Evolutionary conservation across 2,113 vertebrate species (phyloP).

Genomic region (Etheostoma cragini): DNA sequence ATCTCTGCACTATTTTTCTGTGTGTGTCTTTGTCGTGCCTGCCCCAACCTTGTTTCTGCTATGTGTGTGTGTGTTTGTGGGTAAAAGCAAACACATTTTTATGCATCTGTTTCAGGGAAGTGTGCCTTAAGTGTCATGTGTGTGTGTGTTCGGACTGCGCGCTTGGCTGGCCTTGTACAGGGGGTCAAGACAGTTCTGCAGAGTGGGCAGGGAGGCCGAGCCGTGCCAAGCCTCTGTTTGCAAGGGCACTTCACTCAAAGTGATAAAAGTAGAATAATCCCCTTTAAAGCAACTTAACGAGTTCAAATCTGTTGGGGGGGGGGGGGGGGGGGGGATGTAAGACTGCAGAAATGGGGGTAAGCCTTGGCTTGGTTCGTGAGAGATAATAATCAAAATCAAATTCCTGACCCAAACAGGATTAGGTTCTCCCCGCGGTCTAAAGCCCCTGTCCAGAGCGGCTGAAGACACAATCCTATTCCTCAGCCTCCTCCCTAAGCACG

Average conservation of each 20-base stretch:
- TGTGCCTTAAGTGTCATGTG: constrained; percentile 61
- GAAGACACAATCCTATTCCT: constrained; percentile 82
- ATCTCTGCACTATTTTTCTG: constrained; percentile 63
- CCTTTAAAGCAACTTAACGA: constrained; percentile 82
- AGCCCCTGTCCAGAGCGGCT: constrained; percentile 75
- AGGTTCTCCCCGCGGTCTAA: constrained; percentile 75
- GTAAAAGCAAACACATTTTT: constrained; percentile 21
- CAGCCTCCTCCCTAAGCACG: constrained; percentile 50
- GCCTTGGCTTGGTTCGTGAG: constrained; percentile 74
- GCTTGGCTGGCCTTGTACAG: constrained; percentile 55
- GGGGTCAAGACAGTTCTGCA: constrained; percentile 67
- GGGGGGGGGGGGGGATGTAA: constrained; percentile 52
- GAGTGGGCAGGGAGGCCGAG: constrained; percentile 52
- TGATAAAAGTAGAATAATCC: constrained; percentile 85
- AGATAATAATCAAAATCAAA: constrained; percentile 87
- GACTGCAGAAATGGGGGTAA: constrained; percentile 76
- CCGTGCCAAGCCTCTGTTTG: constrained; percentile 77
- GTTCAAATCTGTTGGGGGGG: constrained; percentile 75
- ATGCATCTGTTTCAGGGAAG: constrained; percentile 55
- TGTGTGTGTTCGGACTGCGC: constrained; percentile 64
- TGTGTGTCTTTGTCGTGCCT: constrained; percentile 28
- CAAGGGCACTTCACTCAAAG: constrained; percentile 77
- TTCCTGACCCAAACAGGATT: constrained; percentile 85
- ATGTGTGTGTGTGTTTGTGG: constrained; percentile 14
- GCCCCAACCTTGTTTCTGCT: constrained; percentile 40